phyloP scores from a whole-genome alignment of 2,797 vertebrate genomes.

The Oreonectes daqikongensis region DNA sequence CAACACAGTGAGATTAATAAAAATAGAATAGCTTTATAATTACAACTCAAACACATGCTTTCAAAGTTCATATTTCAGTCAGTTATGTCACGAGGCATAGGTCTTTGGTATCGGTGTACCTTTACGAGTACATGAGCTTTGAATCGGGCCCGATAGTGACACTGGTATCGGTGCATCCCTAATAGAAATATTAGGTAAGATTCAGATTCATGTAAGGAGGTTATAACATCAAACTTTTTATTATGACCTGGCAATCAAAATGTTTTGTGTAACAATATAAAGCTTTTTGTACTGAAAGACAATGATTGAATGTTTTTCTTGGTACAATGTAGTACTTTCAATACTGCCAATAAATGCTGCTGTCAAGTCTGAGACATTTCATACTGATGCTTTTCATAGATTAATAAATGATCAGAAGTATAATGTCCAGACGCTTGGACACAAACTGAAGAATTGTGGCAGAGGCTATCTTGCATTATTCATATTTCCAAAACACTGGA shows the following conservation, averaged over 20 bases:
- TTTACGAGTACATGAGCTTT: too few relatives aligned
- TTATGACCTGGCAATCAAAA: neutral
- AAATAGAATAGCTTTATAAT: too few relatives aligned
- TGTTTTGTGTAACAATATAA: neutral
- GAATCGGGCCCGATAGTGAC: too few relatives aligned
- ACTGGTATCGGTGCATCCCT: too few relatives aligned
- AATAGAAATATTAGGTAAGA: too few relatives aligned
- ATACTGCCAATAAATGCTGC: neutral
- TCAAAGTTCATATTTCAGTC: too few relatives aligned
- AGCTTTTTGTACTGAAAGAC: neutral
- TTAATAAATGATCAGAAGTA: neutral
- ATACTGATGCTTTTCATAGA: neutral
- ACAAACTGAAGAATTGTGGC: neutral
- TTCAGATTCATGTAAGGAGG: neutral
- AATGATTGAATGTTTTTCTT: neutral
- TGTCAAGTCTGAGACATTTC: constrained; percentile 3
- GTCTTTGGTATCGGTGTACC: too few relatives aligned
- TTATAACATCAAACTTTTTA: neutral
- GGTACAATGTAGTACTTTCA: neutral
- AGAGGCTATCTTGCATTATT: neutral
- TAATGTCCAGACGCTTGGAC: neutral
- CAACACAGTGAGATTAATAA: too few relatives aligned
- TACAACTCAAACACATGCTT: too few relatives aligned
- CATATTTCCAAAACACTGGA: constrained; percentile 32
- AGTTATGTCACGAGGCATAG: too few relatives aligned